Evolutionary conservation across 2,113 vertebrate genomes (phyloP), one percentile per base, ranked within the genome.

Genomic region (Sakesphorus luctuosus): DNA sequence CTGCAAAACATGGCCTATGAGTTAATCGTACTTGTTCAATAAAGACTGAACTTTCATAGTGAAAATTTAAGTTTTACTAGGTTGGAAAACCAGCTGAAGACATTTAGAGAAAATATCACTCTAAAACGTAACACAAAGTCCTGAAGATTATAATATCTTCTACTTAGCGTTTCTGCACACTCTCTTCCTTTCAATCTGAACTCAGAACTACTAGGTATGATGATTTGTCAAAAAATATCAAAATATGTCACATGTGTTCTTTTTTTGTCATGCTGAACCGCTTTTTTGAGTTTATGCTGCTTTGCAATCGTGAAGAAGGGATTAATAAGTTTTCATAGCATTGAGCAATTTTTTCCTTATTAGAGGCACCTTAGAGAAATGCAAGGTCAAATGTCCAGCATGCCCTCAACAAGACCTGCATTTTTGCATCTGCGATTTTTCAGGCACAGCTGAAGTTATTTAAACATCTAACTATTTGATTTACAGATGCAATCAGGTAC

Each of bases 401-500:
- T 31, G 9, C 18, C 31, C 46, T 82, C 31, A 33, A 10, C 33
- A 47, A 58, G 16, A 20, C 38, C 38, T 74, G 16, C 5, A 10
- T 58, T 83, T 89, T 79, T 82, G 16, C 26, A n/a, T 53, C 35
- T 83, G 33, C 24, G 47, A 7, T 87, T 93, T 95, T 93, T 90
- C 72, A 83, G 20, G 9, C 21, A 63, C 9, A 76, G 16, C 11
- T 67, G 38, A 87, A 80, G 12, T 85, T 91, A 28, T 31, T 95
- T 94, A 80, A 94, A 89, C 36, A 66, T 72, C 40, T 46, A 85
- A 81, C 38, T 58, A 74, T 88, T 94, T 95, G 84, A 95, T 96
- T 96, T 95, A 94, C 93, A 94, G 93, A 96, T 94, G 93, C 59
- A 97, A 95, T 96, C 94, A 94, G 43, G 24, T 97, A 80, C 63